Conservation (phyloP, 2,113 vertebrate genomes). For the Aegotheles bennettii region DNA sequence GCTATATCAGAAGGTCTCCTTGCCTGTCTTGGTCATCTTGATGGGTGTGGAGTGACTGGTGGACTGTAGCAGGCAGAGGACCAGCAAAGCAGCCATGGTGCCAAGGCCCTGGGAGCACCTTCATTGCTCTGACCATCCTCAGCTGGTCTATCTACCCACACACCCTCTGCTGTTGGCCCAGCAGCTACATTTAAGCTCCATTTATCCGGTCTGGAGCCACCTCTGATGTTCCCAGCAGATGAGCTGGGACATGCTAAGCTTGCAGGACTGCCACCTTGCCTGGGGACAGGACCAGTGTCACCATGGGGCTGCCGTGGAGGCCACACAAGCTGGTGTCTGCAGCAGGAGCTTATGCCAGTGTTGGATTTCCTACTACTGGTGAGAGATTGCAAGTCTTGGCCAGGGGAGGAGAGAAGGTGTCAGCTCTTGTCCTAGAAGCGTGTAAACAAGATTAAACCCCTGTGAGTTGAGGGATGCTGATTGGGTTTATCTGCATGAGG, state of each 20-base stretch:
- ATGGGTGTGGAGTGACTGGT: background rate
- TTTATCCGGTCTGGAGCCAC: background rate
- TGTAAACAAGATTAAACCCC: background rate
- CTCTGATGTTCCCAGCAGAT: background rate
- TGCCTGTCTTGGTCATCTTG: background rate
- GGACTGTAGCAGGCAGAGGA: background rate
- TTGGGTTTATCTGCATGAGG: conserved; percentile 17
- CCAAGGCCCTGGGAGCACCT: background rate
- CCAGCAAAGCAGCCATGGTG: background rate
- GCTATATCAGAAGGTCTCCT: background rate
- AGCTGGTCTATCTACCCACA: background rate
- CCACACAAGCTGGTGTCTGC: background rate
- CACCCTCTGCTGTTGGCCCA: background rate
- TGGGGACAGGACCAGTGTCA: rapidly evolving
- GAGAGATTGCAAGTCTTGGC: background rate
- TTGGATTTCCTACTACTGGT: background rate
- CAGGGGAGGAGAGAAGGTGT: background rate
- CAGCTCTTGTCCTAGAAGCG: background rate
- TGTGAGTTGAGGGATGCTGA: background rate
- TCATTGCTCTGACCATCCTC: background rate
- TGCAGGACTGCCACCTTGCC: too few relatives aligned
- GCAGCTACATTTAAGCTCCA: background rate
- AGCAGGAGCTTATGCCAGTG: background rate
- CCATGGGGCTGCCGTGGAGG: background rate
- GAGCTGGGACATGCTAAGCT: background rate